Percentiles rank a stretch among this genome's conserved stretches.
Conservation (phyloP, 92 coral and sea anemone genomes). For the Desmophyllum pertusum region DNA sequence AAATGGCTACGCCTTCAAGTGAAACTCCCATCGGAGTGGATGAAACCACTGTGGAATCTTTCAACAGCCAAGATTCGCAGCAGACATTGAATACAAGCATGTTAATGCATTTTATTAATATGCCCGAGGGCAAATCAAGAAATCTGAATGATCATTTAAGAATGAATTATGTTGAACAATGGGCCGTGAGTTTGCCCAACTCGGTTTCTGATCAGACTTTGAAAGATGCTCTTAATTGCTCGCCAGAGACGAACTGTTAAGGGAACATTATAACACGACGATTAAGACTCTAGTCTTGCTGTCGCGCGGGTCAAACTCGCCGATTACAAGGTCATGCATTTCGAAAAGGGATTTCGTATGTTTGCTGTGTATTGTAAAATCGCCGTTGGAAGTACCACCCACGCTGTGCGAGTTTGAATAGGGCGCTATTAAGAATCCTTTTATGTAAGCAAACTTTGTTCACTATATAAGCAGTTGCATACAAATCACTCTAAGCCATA, state of each 20-base stretch:
- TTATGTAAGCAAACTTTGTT: not conserved
- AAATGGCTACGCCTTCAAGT: not conserved
- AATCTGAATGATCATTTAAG: not conserved
- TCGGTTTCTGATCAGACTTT: not conserved
- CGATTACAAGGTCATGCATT: not conserved
- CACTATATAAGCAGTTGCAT: not conserved
- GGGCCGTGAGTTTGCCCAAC: not conserved
- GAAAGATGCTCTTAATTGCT: conserved; percentile 5
- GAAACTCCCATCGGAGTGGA: not conserved
- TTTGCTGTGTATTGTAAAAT: not conserved
- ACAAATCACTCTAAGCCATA: no score
- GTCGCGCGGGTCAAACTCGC: not conserved
- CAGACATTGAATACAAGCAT: not conserved
- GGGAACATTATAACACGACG: not conserved
- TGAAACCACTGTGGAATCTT: not conserved
- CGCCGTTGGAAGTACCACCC: not conserved
- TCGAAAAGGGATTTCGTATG: not conserved
- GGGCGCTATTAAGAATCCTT: not conserved
- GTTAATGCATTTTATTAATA: not conserved
- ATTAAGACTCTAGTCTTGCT: not conserved
- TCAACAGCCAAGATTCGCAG: not conserved
- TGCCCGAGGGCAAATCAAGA: not conserved
- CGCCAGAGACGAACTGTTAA: conserved; percentile 5
- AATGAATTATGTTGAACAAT: not conserved
- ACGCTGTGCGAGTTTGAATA: not conserved